Percentiles rank a stretch among this genome's conserved stretches.
phyloP scores from a whole-genome alignment of 2,888 invertebrate species.

The Chirona hameri region DNA sequence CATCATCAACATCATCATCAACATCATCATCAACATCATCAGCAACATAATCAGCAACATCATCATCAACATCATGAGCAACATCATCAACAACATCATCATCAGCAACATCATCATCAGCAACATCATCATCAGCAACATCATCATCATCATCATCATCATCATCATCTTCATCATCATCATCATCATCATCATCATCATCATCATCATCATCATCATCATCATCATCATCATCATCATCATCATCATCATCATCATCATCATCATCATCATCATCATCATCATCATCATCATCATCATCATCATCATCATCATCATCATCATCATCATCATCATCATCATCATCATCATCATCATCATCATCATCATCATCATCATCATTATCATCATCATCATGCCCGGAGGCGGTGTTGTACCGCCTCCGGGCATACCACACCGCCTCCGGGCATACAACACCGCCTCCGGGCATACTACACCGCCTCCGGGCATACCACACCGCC shows the following conservation, averaged over 20 bases:
- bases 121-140: too few relatives aligned
- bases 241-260: conserved; percentile 22
- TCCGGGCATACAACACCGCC: too few relatives aligned
- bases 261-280: conserved; percentile 22
- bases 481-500: too few relatives aligned
- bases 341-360: conserved; percentile 22
- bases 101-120: too few relatives aligned
- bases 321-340: conserved; percentile 22
- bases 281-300: conserved; percentile 22
- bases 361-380: conserved; percentile 22
- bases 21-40: too few relatives aligned
- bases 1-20: background rate
- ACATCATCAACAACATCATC: too few relatives aligned
- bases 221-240: conserved; percentile 22
- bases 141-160: too few relatives aligned
- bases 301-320: conserved; percentile 22
- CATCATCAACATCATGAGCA: too few relatives aligned
- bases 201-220: conserved; percentile 22
- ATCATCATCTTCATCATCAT: conserved; percentile 11
- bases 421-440: too few relatives aligned
- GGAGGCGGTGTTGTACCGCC: too few relatives aligned
- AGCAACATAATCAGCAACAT: too few relatives aligned
- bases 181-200: conserved; percentile 22
- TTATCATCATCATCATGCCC: conserved; percentile 2
- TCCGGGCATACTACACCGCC: too few relatives aligned